Evolutionary conservation across 37 sponge, comb jelly and placozoan species (phyloP), one percentile per base, ranked within the genome.

Genomic region (Chondrosia reniformis): DNA sequence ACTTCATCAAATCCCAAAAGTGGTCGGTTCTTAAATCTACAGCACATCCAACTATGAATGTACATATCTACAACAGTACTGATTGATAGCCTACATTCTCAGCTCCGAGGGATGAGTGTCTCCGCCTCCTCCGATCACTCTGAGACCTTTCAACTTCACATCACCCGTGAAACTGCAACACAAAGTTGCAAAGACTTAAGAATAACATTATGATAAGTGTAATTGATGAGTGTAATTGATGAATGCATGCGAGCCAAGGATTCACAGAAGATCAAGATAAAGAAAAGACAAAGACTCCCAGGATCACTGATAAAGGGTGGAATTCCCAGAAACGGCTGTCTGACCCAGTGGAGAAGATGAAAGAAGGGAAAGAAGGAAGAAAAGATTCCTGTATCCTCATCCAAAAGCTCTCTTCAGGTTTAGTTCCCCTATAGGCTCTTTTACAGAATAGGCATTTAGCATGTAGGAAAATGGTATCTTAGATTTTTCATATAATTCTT

Each of bases 131-230:
- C 98, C 98, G 4, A 94, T 81, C 33, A 97, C 62, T 17, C 85
- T 61, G 13, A 97, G 54, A 19, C 84, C 89, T 52, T 97, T 97
- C 77, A 97, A 76, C 76, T 97, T 97, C 40, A 97, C 92, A 91
- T 83, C 79, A 19, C 94, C 98, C 38, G 92, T 94, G 63, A 97
- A 97, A 43, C 95, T 93, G 67, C 0, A 41, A 21, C 33, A 15
- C 34, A 64, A 30, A 44, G 13, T 49, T 12, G 12, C 31, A 75
- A 49, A 21, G 12, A 28, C 4, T 8, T 22, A 28, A 43, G 3
- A 75, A 12, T 42, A 15, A 71, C 36, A 10, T 39, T 71, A 27
- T 15, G 28, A 8, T 12, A 33, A 27, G 22, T 71, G 34, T 12
- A 28, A 71, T 37, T 34, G 21, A 27, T 21, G 22, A 71, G 9